These are phyloP conservation scores for Nemurella pictetii DNA, from an alignment of 2,888 invertebrate species.

Conservation along the genomic window DNA sequence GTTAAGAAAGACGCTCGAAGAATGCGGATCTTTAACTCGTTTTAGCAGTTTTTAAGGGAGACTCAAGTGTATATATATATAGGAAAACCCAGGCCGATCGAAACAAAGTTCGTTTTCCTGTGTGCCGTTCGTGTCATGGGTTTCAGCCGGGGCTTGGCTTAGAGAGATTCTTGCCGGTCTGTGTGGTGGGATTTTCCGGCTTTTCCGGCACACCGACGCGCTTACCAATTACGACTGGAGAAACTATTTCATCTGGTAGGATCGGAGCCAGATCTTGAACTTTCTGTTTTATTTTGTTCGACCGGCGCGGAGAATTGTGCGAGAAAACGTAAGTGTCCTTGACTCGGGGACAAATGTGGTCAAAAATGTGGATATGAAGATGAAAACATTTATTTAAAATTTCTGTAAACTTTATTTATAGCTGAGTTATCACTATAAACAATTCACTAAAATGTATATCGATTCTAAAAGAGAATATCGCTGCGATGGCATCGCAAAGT, in stretches of 20 bases:
- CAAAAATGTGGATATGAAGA: not conserved
- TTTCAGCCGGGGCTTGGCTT: not conserved
- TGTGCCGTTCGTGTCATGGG: not conserved
- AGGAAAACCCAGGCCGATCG: not conserved
- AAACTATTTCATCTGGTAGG: not conserved
- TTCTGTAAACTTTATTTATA: not conserved
- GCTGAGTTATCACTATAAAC: too few species aligned
- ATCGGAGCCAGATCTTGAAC: not conserved
- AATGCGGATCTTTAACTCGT: conserved; percentile 31
- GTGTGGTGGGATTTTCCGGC: not conserved
- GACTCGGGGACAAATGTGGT: not conserved
- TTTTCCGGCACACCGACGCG: not conserved
- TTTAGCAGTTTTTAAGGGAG: conserved; percentile 8
- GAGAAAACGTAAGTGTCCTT: not conserved
- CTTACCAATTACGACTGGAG: not conserved
- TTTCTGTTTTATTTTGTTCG: not conserved
- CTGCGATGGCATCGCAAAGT: too few species aligned
- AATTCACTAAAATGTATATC: too few species aligned
- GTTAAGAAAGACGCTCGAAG: conserved; percentile 28
- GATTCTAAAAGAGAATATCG: too few species aligned
- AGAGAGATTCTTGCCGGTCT: not conserved
- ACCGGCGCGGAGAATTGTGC: not conserved
- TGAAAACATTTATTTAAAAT: not conserved
- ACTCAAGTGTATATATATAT: not conserved
- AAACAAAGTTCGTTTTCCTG: not conserved